Base-by-base conservation (phyloP, 2,113 vertebrate species). In the Bos javanicus region DNA sequence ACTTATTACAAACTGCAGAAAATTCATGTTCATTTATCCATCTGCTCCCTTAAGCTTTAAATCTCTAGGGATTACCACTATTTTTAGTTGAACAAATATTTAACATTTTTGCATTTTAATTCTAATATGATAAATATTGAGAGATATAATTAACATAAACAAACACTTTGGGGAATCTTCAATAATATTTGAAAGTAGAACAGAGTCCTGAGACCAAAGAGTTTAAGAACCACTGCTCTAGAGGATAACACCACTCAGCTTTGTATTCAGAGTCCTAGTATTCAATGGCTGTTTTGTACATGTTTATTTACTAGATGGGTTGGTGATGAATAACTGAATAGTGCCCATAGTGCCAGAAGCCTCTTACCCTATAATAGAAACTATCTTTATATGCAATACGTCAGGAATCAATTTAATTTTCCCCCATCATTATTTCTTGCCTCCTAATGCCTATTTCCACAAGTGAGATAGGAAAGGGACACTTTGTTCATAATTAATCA, bases 61-160 rank as follows among this genome's bases (percentile, higher is more conserved):
- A 19, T 78, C 52, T 93, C 64, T 86, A 90, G 26, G 46, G 26
- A 36, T 90, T 93, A 59, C n/a, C 60, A 8, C 15, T 76, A 23
- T 92, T 96, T 93, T 85, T 82, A 86, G 60, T 50, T 94, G 71
- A 87, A 83, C 56, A 80, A 80, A 85, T 78, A 46, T 50, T 91
- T 57, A 54, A 25, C 33, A 26, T 56, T 91, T 85, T 85, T 74
- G 59, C 11, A 19, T 84, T 91, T 93, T 84, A 94, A 57, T 86
- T 96, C 36, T 48, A 91, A n/a, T 93, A 43, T 81, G n/a, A n/a
- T 90, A 80, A 94, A 88, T 85, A 88, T 56, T 60, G 17, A 96
- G 17, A 64, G 43, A 7, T 78, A 52, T 60, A 78, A 56, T 14
- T 7, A 48, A 71, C n/a, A 74, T 59, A 83, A 39, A 97, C 36